phyloP scores from a whole-genome alignment of 2,888 invertebrate species.

The Branchellion lobata region DNA sequence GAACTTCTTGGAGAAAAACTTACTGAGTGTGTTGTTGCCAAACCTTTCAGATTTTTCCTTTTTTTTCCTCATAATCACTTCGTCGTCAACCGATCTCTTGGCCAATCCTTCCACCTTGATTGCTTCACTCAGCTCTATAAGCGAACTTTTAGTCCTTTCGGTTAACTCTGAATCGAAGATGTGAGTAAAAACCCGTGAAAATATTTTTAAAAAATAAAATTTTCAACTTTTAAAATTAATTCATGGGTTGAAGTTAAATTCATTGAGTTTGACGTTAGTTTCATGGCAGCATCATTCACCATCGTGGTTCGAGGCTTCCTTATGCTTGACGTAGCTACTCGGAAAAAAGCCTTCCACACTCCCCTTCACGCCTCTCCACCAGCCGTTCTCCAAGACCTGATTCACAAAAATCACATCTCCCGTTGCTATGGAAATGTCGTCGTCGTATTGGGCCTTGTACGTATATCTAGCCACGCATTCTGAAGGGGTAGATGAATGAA shows the following conservation, averaged over 20 bases:
- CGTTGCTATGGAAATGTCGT: constrained; percentile 55
- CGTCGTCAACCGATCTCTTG: not conserved
- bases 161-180: not conserved
- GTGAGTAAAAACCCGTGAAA: too few species aligned
- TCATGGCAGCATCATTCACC: too few species aligned
- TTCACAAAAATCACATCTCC: constrained; percentile 57
- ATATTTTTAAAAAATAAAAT: too few species aligned
- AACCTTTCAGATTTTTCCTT: not conserved
- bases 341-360: constrained; percentile 59
- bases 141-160: not conserved
- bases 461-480: constrained; percentile 48
- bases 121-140: not conserved
- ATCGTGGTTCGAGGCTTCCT: too few species aligned
- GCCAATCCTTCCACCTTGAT: not conserved
- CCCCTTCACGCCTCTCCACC: constrained; percentile 58
- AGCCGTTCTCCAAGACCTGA: constrained; percentile 58
- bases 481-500: constrained; percentile 4
- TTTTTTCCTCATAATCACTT: not conserved
- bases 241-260: too few species aligned
- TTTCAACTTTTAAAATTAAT: too few species aligned
- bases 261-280: too few species aligned
- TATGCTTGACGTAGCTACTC: constrained; percentile 57
- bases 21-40: not conserved
- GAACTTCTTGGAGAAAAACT: constrained; percentile 8
- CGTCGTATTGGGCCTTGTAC: constrained; percentile 48